Evolutionary conservation across 1,140 invertebrate species (phyloP), one percentile per base, ranked within the genome.

Genomic region (Pogonus chalceus): DNA sequence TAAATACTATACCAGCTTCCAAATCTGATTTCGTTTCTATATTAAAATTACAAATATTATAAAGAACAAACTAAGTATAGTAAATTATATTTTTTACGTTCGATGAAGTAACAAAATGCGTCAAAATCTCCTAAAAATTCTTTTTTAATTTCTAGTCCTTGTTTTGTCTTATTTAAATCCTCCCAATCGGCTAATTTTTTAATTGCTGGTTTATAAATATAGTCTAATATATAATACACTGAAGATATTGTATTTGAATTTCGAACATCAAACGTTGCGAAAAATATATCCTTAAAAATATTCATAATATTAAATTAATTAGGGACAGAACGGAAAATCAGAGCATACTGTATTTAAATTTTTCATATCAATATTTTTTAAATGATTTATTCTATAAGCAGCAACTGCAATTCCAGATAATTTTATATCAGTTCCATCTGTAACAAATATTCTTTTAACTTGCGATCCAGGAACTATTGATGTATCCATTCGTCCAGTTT

Each of bases 21-120:
- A 82, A 62, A 61, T 83, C 79, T 31, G 74, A 65, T 60, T 78
- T 80, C 1, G 78, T 80, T 66, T 73, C 82, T 84, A 59, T 39
- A 62, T 63, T 55, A 59, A 61, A 55, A 26, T 48, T 51, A 52
- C 20, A 43, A 56, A 35, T 39, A 20, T 50, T 55, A 26, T 26
- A 49, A 49, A 22, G 24, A 35, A 49, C 65, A 60, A 1, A n/a
- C 59, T 58, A 2, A 31, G 62, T 60, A 14, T 63, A 58, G 18
- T 63, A 68, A 23, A 56, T 55, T 1, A 63, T 58, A 20, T 58
- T 35, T 48, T 63, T 65, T 66, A 79, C 77, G 71, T 47, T 63
- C 68, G 14, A 79, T 53, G 68, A 79, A 82, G 43, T 72, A 67
- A 37, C 76, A 60, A 70, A 79, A 72, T 68, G 65, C 69, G 55